phyloP scores from a whole-genome alignment of 1,140 invertebrate species.

The Heliconius congener region DNA sequence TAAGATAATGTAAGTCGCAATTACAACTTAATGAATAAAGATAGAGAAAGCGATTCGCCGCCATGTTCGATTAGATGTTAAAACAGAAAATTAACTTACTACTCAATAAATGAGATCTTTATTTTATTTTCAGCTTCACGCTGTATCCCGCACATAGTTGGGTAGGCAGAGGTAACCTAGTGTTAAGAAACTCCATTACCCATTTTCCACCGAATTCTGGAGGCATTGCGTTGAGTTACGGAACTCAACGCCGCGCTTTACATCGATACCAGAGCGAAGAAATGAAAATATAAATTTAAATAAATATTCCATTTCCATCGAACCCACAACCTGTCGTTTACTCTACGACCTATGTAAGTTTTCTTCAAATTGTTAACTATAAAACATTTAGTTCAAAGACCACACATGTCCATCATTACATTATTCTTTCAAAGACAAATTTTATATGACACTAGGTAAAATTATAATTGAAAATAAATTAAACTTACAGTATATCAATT shows the following conservation, averaged over 20 bases:
- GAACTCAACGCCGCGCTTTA: too few species aligned
- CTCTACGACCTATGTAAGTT: too few species aligned
- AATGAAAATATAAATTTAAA: too few species aligned
- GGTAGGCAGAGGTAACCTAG: too few species aligned
- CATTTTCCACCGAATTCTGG: too few species aligned
- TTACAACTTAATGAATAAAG: conserved; percentile 39
- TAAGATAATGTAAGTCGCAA: conserved; percentile 38
- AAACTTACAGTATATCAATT: conserved; percentile 73
- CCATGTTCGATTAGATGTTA: conserved; percentile 17
- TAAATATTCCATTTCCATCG: too few species aligned
- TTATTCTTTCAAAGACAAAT: not conserved
- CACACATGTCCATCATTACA: not conserved
- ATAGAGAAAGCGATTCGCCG: conserved; percentile 33
- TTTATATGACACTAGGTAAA: not conserved
- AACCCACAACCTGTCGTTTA: too few species aligned
- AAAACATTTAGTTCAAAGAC: not conserved
- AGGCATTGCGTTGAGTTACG: too few species aligned
- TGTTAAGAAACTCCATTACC: too few species aligned
- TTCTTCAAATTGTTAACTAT: not conserved
- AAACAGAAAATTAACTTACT: conserved; percentile 14
- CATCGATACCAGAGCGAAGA: too few species aligned
- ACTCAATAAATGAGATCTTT: not conserved
- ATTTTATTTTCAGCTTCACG: too few species aligned
- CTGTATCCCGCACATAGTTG: too few species aligned
- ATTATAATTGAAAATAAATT: conserved; percentile 42